Evolutionary conservation across 2,797 vertebrate species (phyloP), one percentile per base, ranked within the genome.

Genomic region (Gorsachius magnificus): DNA sequence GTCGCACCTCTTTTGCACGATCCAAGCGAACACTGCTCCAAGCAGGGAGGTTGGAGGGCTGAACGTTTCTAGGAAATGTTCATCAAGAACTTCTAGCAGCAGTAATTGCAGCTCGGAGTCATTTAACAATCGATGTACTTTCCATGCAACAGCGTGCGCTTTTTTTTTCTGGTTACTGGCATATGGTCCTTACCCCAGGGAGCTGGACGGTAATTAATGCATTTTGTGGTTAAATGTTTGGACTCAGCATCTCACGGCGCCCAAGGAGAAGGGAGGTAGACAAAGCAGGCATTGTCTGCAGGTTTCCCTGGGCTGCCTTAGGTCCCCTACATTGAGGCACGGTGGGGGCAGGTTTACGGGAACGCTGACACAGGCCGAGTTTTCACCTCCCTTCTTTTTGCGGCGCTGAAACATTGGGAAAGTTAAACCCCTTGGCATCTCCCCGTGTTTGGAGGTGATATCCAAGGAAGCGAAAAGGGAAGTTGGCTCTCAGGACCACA

Each of bases 191-290:
- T 78, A 24, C 85, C 93, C 69, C 8, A 0, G 91, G 91, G 95
- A 95, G 86, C 90, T 90, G 95, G 70, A 87, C 21, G 11, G 91
- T 95, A 94, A 95, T 97, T 95, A 94, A 96, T 92, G 95, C 87
- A 50, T 86, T 89, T 89, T 28, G 94, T 83, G 85, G 86, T 94
- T 54, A 87, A 95, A 93, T 78, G 89, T 86, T 96, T 95, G 89
- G 87, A 83, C 85, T 94, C 86, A n/a, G 94, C 88, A 51, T 88
- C 96, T 95, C 89, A 16, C 20, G 3, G 90, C 21, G 4, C 86
- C 64, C 1, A 35, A 91, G 93, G 43, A 90, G 92, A 53, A 70
- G 86, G 81, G 84, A 80, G 45, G 69, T 24, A 25, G 61, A 97
- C 95, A 96, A 96, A 97, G 95, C 81, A 8, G 8, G 33, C 94